These are phyloP conservation scores for Meloidogyne exigua DNA, from an alignment of 1,140 invertebrate genomes.

Conservation along the genomic window DNA sequence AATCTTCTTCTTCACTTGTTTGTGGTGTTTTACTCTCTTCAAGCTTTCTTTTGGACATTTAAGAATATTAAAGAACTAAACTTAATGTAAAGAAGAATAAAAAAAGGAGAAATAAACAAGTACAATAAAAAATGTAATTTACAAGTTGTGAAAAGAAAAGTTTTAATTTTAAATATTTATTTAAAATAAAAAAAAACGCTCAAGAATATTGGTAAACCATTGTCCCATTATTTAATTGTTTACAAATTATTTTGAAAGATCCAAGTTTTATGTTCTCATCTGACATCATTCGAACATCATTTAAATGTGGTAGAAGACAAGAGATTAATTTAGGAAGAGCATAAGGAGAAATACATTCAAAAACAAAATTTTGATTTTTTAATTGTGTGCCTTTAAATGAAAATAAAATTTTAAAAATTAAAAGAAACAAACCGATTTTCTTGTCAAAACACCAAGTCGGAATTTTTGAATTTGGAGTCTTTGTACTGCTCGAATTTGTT, in stretches of 20 bases:
- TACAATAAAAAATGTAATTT: too few relatives aligned
- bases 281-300: neutral
- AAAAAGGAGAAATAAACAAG: too few relatives aligned
- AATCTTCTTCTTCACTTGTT: neutral
- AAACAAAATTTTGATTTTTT: neutral
- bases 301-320: neutral
- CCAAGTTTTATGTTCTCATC: neutral
- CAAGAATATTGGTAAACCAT: neutral
- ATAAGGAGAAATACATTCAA: neutral
- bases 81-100: too few relatives aligned
- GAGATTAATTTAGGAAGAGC: neutral
- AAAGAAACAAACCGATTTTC: neutral
- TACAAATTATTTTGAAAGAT: constrained; percentile 7
- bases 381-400: neutral
- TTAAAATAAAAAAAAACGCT: too few relatives aligned
- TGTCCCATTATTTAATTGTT: neutral
- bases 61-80: too few relatives aligned
- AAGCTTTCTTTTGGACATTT: constrained; percentile 25
- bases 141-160: too few relatives aligned
- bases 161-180: too few relatives aligned
- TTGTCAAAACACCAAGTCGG: neutral
- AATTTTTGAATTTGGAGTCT: neutral
- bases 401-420: neutral
- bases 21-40: neutral
- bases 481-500: neutral